phyloP scores from a whole-genome alignment of 1,140 invertebrate species.

The Cotesia typhae region DNA sequence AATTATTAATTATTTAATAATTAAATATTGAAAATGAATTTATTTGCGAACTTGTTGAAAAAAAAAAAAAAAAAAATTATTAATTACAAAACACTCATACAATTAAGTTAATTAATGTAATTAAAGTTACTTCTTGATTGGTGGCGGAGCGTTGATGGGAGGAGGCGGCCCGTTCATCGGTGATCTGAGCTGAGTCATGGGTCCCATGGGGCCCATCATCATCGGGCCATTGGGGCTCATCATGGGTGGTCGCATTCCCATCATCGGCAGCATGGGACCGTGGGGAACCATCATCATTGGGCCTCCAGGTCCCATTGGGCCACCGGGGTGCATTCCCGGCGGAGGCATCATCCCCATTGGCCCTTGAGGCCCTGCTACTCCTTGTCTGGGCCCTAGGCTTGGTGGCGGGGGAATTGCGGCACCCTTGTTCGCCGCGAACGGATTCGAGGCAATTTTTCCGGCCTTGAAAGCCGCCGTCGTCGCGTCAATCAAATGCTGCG shows the following conservation, averaged over 20 bases:
- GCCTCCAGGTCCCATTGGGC: constrained; percentile 69
- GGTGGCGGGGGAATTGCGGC: constrained; percentile 79
- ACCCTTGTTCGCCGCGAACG: constrained; percentile 78
- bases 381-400: constrained; percentile 63
- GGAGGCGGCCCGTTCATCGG: constrained; percentile 73
- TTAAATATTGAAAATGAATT: no score
- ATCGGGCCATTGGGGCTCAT: constrained; percentile 80
- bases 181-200: constrained; percentile 69
- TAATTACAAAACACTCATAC: no score
- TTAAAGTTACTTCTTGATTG: constrained; percentile 68
- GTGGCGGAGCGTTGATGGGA: constrained; percentile 55
- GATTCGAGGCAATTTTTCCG: constrained; percentile 92
- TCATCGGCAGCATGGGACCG: constrained; percentile 81
- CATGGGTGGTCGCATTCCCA: constrained; percentile 81
- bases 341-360: constrained; percentile 76
- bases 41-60: not conserved
- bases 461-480: constrained; percentile 96
- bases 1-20: no score
- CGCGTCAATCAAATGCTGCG: constrained; percentile 97
- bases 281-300: constrained; percentile 81
- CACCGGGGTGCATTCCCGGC: constrained; percentile 65
- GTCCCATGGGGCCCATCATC: constrained; percentile 77
- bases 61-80: not conserved
- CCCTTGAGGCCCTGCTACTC: constrained; percentile 70
- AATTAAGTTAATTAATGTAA: not conserved